Evolutionary conservation across 2,797 vertebrate genomes (phyloP).

Genomic region (Halcyon leucocephala): DNA sequence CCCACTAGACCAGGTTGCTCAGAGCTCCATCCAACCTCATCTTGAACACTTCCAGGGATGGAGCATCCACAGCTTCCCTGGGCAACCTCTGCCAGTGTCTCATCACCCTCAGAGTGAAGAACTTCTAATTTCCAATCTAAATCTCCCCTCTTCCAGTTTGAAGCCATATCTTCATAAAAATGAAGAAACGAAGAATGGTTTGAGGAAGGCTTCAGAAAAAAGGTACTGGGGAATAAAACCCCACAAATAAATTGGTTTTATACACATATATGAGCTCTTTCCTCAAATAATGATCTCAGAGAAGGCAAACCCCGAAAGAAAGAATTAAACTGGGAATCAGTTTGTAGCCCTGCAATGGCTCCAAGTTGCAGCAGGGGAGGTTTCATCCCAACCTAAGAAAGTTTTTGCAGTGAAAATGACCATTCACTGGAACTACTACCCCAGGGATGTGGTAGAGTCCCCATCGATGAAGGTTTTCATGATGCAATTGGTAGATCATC

Average conservation of each 20-base stretch:
- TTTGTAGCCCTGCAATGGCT: neutral
- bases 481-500: neutral
- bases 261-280: accelerated
- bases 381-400: neutral
- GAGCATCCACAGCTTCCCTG: too few species aligned
- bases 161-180: neutral
- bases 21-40: too few species aligned
- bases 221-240: neutral
- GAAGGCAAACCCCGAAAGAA: neutral
- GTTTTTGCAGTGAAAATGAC: neutral
- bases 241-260: neutral
- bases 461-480: neutral
- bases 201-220: neutral
- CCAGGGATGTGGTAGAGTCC: accelerated
- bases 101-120: too few species aligned
- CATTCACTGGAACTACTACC: neutral
- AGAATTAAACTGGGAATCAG: neutral
- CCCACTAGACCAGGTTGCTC: too few species aligned
- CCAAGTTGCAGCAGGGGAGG: neutral
- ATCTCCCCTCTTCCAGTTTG: too few species aligned
- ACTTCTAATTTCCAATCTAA: too few species aligned
- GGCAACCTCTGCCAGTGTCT: too few species aligned
- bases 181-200: accelerated
- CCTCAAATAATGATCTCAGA: neutral
- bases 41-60: too few species aligned